phyloP scores from a whole-genome alignment of 2,888 invertebrate species.

The Mantis religiosa region DNA sequence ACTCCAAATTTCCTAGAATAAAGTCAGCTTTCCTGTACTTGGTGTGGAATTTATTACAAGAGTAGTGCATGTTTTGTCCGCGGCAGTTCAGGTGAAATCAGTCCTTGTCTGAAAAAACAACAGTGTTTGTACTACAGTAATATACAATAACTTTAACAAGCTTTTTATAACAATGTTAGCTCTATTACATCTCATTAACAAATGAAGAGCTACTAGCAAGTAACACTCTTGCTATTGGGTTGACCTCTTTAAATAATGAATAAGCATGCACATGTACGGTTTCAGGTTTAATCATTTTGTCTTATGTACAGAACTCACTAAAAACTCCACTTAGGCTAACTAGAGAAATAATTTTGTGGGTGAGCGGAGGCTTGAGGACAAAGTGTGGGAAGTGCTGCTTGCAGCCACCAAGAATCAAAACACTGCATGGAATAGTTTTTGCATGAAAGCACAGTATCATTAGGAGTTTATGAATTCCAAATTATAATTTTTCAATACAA shows the following conservation, averaged over 20 bases:
- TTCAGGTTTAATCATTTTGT: background rate
- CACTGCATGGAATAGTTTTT: too few relatives aligned
- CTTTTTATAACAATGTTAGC: too few relatives aligned
- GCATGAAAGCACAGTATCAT: too few relatives aligned
- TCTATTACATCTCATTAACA: background rate
- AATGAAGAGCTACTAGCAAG: background rate
- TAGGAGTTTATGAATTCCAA: too few relatives aligned
- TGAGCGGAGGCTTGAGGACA: too few relatives aligned
- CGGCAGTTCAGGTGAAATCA: background rate
- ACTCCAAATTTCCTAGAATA: background rate
- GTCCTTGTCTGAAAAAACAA: background rate
- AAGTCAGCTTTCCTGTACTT: background rate
- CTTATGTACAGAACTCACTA: background rate
- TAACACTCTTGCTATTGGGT: background rate
- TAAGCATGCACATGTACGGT: background rate
- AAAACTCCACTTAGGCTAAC: background rate
- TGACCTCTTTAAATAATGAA: background rate
- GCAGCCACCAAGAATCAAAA: too few relatives aligned
- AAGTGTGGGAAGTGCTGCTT: too few relatives aligned
- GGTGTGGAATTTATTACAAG: background rate
- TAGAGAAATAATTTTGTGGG: background rate
- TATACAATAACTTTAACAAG: too few relatives aligned
- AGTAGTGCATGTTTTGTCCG: background rate
- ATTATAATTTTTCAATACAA: too few relatives aligned
- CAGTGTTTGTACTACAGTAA: too few relatives aligned